phyloP scores from a whole-genome alignment of 2,113 vertebrate genomes.

The Leuciscus idus region DNA sequence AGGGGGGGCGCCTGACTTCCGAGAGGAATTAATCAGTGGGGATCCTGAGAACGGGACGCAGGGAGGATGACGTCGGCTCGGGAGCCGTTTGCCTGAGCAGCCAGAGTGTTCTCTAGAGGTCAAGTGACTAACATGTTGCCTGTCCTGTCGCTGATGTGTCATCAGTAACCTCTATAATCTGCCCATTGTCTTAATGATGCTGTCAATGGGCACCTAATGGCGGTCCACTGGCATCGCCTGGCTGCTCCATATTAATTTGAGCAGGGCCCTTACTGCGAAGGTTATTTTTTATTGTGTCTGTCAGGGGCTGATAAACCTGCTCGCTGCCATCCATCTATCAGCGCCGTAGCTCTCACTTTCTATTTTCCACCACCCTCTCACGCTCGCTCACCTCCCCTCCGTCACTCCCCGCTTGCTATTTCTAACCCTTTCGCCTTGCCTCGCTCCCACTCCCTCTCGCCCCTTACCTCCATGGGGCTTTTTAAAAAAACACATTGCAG shows the following conservation, averaged over 20 bases:
- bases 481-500: slow-evolving; percentile 46
- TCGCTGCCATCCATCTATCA: slow-evolving; percentile 71
- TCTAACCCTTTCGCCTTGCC: slow-evolving; percentile 38
- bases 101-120: slow-evolving; percentile 65
- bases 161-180: slow-evolving; percentile 74
- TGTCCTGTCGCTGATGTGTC: slow-evolving; percentile 66
- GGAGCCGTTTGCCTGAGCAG: slow-evolving; percentile 31
- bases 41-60: not conserved
- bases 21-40: slow-evolving; percentile 41
- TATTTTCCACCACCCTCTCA: slow-evolving; percentile 56
- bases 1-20: slow-evolving; percentile 41
- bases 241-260: slow-evolving; percentile 79
- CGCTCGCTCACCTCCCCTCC: slow-evolving; percentile 54
- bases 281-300: slow-evolving; percentile 82
- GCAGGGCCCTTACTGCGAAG: slow-evolving; percentile 69
- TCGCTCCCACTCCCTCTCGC: slow-evolving; percentile 29
- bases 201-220: slow-evolving; percentile 78
- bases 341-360: slow-evolving; percentile 50
- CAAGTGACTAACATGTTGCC: slow-evolving; percentile 63
- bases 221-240: slow-evolving; percentile 68
- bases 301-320: slow-evolving; percentile 77
- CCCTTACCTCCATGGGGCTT: slow-evolving; percentile 21
- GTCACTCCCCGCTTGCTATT: slow-evolving; percentile 48
- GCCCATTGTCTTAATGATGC: slow-evolving; percentile 75
- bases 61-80: not conserved